These are phyloP conservation scores for Hippopotamyrus pictus DNA, from an alignment of 2,797 vertebrate genomes.

Conservation along the genomic window DNA sequence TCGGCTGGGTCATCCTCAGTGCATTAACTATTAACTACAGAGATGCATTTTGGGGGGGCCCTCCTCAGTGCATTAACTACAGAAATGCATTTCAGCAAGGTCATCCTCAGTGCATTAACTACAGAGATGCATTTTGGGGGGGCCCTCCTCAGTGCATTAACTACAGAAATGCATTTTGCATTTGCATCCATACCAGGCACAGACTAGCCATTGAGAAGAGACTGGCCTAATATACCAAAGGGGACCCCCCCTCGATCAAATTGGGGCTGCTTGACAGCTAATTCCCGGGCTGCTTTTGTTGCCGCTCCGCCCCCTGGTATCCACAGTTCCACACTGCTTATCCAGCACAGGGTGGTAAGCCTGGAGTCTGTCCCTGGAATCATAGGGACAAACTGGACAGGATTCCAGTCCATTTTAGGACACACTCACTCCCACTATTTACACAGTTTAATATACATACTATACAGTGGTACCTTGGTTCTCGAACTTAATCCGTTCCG, in stretches of 20 bases:
- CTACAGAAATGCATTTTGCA: not conserved
- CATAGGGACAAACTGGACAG: not conserved
- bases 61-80: not conserved
- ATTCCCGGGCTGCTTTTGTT: not conserved
- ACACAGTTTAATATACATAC: not conserved
- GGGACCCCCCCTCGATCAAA: not conserved
- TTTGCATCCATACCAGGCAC: not conserved
- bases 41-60: too few species aligned
- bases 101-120: too few species aligned
- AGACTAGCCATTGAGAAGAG: too few species aligned
- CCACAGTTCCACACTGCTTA: not conserved
- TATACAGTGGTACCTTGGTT: too few species aligned
- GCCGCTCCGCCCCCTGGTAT: not conserved
- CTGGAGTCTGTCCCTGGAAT: not conserved
- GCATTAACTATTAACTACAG: too few species aligned
- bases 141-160: too few species aligned
- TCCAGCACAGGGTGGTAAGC: not conserved
- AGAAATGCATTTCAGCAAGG: too few species aligned
- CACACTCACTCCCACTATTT: not conserved
- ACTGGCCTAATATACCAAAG: not conserved
- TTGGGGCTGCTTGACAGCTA: not conserved
- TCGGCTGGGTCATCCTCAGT: not conserved
- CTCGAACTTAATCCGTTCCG: too few species aligned
- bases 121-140: too few species aligned
- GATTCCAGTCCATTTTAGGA: not conserved